Evolutionary conservation across 2,888 invertebrate species (phyloP).

Genomic region (Morpho achilles): DNA sequence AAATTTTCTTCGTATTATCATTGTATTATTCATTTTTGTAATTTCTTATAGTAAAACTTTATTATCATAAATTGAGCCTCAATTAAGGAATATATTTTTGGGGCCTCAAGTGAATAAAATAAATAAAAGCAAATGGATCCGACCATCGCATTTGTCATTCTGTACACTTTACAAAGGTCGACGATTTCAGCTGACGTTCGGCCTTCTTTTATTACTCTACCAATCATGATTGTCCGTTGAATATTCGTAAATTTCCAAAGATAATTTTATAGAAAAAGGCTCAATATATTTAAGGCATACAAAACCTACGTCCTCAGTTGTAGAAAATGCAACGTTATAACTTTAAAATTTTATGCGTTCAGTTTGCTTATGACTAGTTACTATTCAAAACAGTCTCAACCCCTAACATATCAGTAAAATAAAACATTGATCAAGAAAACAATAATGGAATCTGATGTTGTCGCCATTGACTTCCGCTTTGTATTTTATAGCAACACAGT

Average conservation of each 20-base stretch:
- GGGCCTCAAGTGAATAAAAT: conserved; percentile 16
- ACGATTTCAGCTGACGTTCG: conserved; percentile 9
- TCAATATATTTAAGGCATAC: no score
- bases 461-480: no score
- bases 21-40: background rate
- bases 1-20: background rate
- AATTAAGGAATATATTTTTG: conserved; percentile 12
- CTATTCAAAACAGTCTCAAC: no score
- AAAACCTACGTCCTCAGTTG: no score
- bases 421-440: no score
- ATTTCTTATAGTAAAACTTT: conserved; percentile 6
- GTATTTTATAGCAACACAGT: no score
- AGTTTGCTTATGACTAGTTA: no score
- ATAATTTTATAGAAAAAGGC: background rate
- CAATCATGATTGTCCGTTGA: background rate
- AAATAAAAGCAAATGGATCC: conserved; percentile 27
- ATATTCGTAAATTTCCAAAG: background rate
- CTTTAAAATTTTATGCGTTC: no score
- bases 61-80: conserved; percentile 8
- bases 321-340: no score
- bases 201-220: background rate
- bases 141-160: conserved; percentile 17
- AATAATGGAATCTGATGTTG: no score
- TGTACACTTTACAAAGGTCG: conserved; percentile 15
- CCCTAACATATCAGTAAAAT: no score